Base-by-base conservation (phyloP, 2,888 invertebrate species). In the Idaea biselata region DNA sequence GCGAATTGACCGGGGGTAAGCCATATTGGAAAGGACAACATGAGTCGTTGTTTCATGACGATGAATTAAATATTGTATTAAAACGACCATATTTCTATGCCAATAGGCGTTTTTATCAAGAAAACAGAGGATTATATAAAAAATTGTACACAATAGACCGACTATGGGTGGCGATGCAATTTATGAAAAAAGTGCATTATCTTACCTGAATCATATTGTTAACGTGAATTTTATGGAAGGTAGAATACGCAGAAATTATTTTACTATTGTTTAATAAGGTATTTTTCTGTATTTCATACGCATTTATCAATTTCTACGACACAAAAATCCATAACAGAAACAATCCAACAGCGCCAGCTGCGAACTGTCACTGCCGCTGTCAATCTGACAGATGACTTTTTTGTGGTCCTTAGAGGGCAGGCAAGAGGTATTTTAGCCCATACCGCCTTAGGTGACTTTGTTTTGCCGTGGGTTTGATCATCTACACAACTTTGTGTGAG, bases 1-100 rank as follows among this genome's bases (percentile, higher is more conserved):
- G 73, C 66, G 60, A 75, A 77, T 70, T 73, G 76, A 78, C 79
- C 76, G 77, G 75, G 77, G 81, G 73, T 75, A 82, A 82, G 89
- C 89, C 89, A 88, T 89, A 84, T 89, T 89, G 89, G 82, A 87
- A 84, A 83, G 81, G 80, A 79, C 78, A 84, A 81, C 75, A 82
- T 78, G 80, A 78, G 81, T 80, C 65, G 72, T 70, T 65, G 66
- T 60, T 66, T 61, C 32, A 60, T 63, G 53, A 60, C 44, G 64
- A 66, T 68, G 60, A 33, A 61, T 63, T 62, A 65, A 68, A 71
- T 63, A 71, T 57, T 32, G 61, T 16, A 32, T 18, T 61, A 60
- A 44, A 17, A n/a, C 16, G 54, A n/a, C 33, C 16, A 25, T 44
- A 44, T 44, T 44, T 44, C 44, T 44, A 3, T 11, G 0, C 8